These are phyloP conservation scores for Philhelius pedissequus DNA, from an alignment of 2,888 invertebrate species.

Conservation along the genomic window DNA sequence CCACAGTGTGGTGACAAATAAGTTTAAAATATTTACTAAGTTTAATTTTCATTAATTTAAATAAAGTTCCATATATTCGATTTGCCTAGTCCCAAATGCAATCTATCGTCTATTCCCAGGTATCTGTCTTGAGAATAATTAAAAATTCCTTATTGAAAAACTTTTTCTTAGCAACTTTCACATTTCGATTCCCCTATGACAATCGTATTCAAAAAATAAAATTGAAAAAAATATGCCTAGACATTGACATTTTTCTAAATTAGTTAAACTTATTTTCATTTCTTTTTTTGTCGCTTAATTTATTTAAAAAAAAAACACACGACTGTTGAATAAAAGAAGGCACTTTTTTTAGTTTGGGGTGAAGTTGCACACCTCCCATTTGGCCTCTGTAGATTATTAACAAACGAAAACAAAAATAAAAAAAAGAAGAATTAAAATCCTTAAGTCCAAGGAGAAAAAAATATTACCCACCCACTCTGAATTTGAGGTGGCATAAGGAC, in stretches of 20 bases:
- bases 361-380: slow-evolving; percentile 60
- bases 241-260: slow-evolving; percentile 64
- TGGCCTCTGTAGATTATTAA: slow-evolving; percentile 67
- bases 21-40: too few relatives aligned
- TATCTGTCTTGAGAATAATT: neutral
- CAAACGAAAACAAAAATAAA: neutral
- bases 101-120: slow-evolving; percentile 8
- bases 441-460: slow-evolving; percentile 7
- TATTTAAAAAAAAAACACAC: slow-evolving; percentile 39
- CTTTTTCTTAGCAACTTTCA: slow-evolving; percentile 25
- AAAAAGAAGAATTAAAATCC: neutral
- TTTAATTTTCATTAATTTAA: too few relatives aligned
- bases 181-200: slow-evolving; percentile 19
- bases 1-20: too few relatives aligned
- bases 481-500: slow-evolving; percentile 17
- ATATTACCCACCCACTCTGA: neutral
- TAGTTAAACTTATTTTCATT: slow-evolving; percentile 66
- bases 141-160: slow-evolving; percentile 54
- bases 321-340: slow-evolving; percentile 3
- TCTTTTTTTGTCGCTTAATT: slow-evolving; percentile 60
- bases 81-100: too few relatives aligned
- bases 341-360: slow-evolving; percentile 33
- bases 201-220: slow-evolving; percentile 1
- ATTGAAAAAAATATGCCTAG: slow-evolving; percentile 43
- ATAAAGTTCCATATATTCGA: too few relatives aligned